Base-by-base conservation (phyloP, 1,140 invertebrate genomes). In the Eubasilissa regina region DNA sequence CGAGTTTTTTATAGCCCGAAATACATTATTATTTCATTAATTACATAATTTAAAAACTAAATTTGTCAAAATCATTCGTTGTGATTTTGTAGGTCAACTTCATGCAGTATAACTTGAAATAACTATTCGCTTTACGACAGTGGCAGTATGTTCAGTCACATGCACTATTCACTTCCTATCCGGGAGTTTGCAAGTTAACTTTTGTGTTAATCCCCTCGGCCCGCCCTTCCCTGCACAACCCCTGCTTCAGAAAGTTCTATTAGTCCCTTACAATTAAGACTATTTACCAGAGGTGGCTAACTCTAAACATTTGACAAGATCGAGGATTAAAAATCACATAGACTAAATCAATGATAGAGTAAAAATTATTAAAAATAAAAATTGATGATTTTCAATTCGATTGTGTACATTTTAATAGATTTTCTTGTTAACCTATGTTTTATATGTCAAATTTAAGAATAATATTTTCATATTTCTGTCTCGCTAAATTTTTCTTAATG, bases 111-210 rank as follows among this genome's bases (percentile, higher is more conserved):
- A 35, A 35, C 25, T 35, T 35, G 25, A 35, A 35, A 35, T 35
- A 35, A 35, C 25, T 35, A 35, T 35, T 35, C 25, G 25, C 25
- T 35, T 35, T 35, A 35, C 25, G 25, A 35, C 25, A 35, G 25
- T 35, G 25, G 25, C 25, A 35, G 25, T 35, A 35, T 47, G 47
- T 60, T 43, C 74, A 62, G 56, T 19, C 7, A 44, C 62, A 66
- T 77, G 62, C 75, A 77, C 51, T 78, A 78, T 78, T 78, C 76
- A 78, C 76, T 78, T 78, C 70, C 43, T 72, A 66, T 47, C 15
- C 60, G 35, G 19, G 60, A 78, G 58, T 78, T 77, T 78, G 48
- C 47, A 70, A 78, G 48, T 77, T 72, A 78, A 78, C 76, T 78
- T 75, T 51, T 78, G 76, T 78, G 76, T 78, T 78, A 78, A 78